phyloP scores from a whole-genome alignment of 2,113 vertebrate species.

The Thalassarche chlororhynchos region DNA sequence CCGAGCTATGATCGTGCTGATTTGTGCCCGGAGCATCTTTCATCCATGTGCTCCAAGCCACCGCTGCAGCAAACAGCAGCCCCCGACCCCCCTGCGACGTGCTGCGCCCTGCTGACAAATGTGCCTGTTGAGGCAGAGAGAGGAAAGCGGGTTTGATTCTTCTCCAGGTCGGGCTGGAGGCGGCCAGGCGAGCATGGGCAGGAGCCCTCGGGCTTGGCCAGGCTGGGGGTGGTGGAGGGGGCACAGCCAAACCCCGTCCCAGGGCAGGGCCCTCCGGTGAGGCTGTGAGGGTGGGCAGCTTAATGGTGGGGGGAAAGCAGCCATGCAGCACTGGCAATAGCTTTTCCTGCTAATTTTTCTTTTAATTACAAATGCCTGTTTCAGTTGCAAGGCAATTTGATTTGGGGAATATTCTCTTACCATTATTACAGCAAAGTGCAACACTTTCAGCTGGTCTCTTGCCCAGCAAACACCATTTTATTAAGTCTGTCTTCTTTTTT shows the following conservation, averaged over 20 bases:
- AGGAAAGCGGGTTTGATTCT: background rate
- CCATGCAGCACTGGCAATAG: background rate
- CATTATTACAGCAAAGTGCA: background rate
- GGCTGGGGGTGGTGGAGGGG: background rate
- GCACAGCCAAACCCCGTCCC: background rate
- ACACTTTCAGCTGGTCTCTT: background rate
- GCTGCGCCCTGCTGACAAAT: too few relatives aligned
- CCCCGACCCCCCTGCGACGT: fast-evolving
- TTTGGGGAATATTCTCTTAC: background rate
- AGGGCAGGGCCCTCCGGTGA: background rate
- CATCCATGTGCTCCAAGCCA: fast-evolving
- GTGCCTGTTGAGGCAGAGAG: background rate
- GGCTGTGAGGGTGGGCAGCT: background rate
- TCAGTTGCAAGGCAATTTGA: background rate
- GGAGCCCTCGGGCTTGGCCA: background rate
- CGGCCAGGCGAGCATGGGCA: fast-evolving
- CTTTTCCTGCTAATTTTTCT: background rate
- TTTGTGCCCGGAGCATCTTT: background rate
- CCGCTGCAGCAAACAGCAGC: background rate
- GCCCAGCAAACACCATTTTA: background rate
- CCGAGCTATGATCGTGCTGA: background rate
- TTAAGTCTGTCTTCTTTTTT: background rate
- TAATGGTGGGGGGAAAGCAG: background rate
- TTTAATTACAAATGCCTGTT: background rate
- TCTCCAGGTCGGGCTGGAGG: background rate